These are phyloP conservation scores for Osmoderma eremita DNA, from an alignment of 2,888 invertebrate species.

Conservation along the genomic window DNA sequence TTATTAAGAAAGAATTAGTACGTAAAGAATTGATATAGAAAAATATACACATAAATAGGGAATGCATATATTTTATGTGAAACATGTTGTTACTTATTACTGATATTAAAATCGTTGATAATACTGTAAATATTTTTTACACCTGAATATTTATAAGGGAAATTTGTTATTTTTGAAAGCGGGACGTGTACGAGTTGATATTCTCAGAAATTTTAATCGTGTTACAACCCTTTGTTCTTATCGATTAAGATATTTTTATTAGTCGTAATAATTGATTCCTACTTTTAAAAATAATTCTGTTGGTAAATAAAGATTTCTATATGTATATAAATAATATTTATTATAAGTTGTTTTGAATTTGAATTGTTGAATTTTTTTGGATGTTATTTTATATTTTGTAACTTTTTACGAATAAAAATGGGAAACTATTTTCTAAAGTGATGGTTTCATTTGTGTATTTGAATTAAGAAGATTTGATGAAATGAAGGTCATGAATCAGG, in stretches of 20 bases:
- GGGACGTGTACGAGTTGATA: neutral
- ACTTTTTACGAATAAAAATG: constrained; percentile 39
- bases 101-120: constrained; percentile 17
- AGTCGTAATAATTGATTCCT: constrained; percentile 10
- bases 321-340: constrained; percentile 22
- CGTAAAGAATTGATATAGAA: neutral
- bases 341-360: constrained; percentile 22
- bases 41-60: neutral
- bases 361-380: constrained; percentile 40
- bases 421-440: constrained; percentile 29
- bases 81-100: constrained; percentile 4
- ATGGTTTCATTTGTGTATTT: neutral
- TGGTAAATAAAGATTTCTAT: neutral
- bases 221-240: neutral
- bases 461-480: too few relatives aligned
- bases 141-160: constrained; percentile 15
- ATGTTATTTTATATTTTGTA: constrained; percentile 42
- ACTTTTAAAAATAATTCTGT: constrained; percentile 15
- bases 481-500: too few relatives aligned
- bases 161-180: constrained; percentile 31
- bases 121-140: constrained; percentile 30
- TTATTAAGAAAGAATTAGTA: neutral
- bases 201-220: neutral
- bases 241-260: constrained; percentile 2
- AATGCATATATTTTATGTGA: constrained; percentile 18